A percentile compares a stretch with the other conserved stretches of the same genome.
Conservation (phyloP, 2,113 vertebrate species). For the Steatornis caripensis region DNA sequence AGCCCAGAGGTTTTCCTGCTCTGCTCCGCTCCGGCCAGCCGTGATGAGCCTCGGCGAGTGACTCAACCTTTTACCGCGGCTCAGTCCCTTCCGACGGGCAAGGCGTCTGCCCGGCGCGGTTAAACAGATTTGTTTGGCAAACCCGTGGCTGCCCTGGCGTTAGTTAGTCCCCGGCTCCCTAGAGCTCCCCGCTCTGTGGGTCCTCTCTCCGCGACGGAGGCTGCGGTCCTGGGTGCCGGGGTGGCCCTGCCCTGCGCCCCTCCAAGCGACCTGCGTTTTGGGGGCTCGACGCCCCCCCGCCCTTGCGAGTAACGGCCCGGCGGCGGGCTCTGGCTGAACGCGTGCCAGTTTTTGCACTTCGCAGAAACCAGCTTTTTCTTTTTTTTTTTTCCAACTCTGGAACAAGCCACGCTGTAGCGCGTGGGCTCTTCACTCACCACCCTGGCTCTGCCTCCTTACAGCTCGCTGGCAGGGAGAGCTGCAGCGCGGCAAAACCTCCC, state of each 20-base stretch:
- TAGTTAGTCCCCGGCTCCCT: neutral
- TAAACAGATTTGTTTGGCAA: neutral
- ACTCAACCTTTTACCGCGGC: neutral
- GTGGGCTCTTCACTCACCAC: neutral
- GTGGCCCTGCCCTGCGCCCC: neutral
- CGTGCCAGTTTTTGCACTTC: neutral
- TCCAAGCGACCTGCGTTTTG: neutral
- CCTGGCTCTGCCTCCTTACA: neutral
- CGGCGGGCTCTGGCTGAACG: neutral
- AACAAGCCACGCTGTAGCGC: rapidly evolving
- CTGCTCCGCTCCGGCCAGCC: neutral
- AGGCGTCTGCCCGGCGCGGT: neutral
- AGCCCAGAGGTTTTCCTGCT: neutral
- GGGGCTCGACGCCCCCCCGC: neutral
- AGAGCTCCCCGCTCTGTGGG: rapidly evolving
- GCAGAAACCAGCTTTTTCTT: neutral
- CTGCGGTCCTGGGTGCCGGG: neutral
- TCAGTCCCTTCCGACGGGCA: rapidly evolving
- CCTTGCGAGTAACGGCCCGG: rapidly evolving
- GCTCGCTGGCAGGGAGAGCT: neutral
- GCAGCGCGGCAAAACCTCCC: neutral
- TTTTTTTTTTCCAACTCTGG: neutral
- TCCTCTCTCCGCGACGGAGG: neutral
- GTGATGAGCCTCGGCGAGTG: too few species aligned
- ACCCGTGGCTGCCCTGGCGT: neutral